Evolutionary conservation across 2,113 vertebrate genomes (phyloP).

Genomic region (Zosterops japonicus): DNA sequence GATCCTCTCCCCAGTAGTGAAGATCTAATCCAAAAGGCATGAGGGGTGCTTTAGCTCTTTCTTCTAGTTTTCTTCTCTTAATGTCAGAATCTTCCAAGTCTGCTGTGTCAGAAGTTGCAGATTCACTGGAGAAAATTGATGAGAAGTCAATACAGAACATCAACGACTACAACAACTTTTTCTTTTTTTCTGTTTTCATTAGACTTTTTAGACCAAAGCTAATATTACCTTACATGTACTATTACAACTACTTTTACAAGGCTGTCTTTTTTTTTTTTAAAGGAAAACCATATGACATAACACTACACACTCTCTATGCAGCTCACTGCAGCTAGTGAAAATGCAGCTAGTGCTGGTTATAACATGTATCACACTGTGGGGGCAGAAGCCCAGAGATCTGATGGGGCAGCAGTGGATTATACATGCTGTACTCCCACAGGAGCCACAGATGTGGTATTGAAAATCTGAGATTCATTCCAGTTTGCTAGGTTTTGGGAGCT

Average conservation of each 20-base stretch:
- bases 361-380: neutral
- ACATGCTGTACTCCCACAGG: neutral
- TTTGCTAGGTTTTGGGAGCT: neutral
- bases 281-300: neutral
- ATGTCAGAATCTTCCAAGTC: neutral
- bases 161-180: neutral
- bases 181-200: neutral
- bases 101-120: neutral
- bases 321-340: neutral
- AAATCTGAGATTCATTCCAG: neutral
- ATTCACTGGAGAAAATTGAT: conserved; percentile 20
- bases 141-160: conserved; percentile 13
- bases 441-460: neutral
- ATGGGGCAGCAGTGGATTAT: neutral
- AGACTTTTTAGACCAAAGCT: neutral
- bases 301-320: neutral
- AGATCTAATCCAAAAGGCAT: conserved; percentile 90
- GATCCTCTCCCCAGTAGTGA: conserved; percentile 91
- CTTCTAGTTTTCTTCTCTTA: conserved; percentile 56
- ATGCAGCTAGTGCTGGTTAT: neutral
- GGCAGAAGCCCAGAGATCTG: neutral
- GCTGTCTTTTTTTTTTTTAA: neutral
- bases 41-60: conserved; percentile 77
- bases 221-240: neutral
- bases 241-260: neutral